phyloP scores from a whole-genome alignment of 2,797 vertebrate species.

The Intellagama lesueurii region DNA sequence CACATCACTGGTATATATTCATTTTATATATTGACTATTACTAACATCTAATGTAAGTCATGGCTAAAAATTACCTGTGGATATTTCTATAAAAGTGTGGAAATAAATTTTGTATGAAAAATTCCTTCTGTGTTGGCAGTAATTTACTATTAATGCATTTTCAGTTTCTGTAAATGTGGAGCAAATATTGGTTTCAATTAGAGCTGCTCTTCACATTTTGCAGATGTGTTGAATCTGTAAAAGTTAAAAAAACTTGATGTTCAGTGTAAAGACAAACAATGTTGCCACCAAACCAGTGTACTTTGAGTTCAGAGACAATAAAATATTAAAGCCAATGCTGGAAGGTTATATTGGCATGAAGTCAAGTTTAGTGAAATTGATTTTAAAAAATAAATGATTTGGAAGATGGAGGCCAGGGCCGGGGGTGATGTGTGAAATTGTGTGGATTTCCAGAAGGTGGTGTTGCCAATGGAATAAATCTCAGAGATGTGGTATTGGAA shows the following conservation, averaged over 20 bases:
- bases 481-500: too few species aligned
- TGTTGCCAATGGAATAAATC: too few species aligned
- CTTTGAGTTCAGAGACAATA: neutral
- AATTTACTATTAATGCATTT: conserved; percentile 27
- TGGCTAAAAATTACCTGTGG: conserved; percentile 80
- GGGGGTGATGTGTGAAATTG: too few species aligned
- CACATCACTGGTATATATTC: conserved; percentile 74
- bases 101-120: conserved; percentile 80
- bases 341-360: too few species aligned
- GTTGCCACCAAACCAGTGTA: neutral
- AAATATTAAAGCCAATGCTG: neutral
- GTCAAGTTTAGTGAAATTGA: too few species aligned
- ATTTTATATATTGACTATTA: conserved; percentile 71
- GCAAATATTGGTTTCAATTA: neutral
- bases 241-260: neutral
- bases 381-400: too few species aligned
- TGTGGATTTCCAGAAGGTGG: too few species aligned
- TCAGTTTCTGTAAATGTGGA: neutral
- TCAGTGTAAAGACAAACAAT: neutral
- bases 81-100: conserved; percentile 83
- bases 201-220: neutral
- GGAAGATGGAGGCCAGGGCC: too few species aligned
- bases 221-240: neutral
- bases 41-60: conserved; percentile 73
- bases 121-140: conserved; percentile 50